Base-by-base conservation (phyloP, 2,113 vertebrate species). In the Megalops atlanticus region DNA sequence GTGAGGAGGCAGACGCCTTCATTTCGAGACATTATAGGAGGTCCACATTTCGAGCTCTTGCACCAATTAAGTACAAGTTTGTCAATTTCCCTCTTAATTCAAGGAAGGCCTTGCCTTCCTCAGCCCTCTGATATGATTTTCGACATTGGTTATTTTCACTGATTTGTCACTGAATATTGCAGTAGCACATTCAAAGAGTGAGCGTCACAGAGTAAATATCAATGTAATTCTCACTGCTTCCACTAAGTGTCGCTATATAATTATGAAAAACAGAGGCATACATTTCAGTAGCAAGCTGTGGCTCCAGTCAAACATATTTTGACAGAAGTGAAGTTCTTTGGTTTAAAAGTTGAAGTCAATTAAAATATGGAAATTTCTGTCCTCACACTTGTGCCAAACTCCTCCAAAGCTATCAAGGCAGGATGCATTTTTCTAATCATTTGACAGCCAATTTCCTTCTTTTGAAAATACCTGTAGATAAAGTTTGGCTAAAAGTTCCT, bases 191-290 rank as follows among this genome's bases (percentile, higher is more conserved):
- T n/a, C n/a, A n/a, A n/a, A n/a, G n/a, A n/a, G n/a, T n/a, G n/a
- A n/a, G 49, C 21, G n/a, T 4, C 31, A 10, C 11, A 64, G n/a
- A n/a, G 4, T 64, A 11, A 69, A 76, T 11, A 31, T 77, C 8
- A 8, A 5, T 80, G 77, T 80, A 88, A 54, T 81, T 45, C 68
- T 21, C 38, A 54, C 21, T 75, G 76, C 83, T 84, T 81, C 89
- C 91, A 92, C 88, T 83, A 81, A 88, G 76, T 89, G 87, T 85
- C 85, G n/a, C 72, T 78, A 74, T 74, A 83, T 58, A 82, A 89
- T 88, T 86, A 90, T 89, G 82, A 87, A 84, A 71, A 72, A 83
- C 58, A n/a, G 58, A 31, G 58, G 5, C 24, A 1, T 10, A 70
- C n/a, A n/a, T n/a, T n/a, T n/a, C n/a, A 85, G 85, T 88, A 86